These are phyloP conservation scores for Cheirogaleus major DNA, from an alignment of 2,797 vertebrate species.

Conservation along the genomic window DNA sequence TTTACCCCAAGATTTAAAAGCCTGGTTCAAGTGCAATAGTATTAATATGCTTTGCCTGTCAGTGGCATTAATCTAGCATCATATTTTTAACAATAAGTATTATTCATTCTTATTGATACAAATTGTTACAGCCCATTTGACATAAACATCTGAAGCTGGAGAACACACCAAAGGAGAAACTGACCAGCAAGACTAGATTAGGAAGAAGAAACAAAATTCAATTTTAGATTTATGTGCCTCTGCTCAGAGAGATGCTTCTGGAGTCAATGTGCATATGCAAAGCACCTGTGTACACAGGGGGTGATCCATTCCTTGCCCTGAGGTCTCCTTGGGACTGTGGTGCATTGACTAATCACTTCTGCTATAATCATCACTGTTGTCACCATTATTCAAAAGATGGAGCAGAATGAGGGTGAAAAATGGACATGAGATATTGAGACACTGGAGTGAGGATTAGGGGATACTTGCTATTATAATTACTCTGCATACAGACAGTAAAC, in stretches of 20 bases:
- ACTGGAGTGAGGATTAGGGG: background rate
- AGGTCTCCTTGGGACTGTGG: background rate
- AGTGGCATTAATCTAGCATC: background rate
- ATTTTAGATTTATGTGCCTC: background rate
- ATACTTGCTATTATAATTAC: background rate
- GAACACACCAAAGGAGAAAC: background rate
- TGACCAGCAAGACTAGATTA: background rate
- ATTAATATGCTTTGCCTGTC: background rate
- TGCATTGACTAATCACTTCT: background rate
- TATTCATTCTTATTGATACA: slow-evolving; percentile 52
- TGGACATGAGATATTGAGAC: background rate
- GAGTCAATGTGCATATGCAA: background rate
- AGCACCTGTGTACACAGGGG: background rate
- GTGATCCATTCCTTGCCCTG: background rate
- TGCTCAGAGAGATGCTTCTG: background rate
- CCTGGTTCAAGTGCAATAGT: background rate
- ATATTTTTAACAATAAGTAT: background rate
- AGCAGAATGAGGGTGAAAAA: background rate
- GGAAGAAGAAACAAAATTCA: background rate
- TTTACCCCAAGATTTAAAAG: background rate
- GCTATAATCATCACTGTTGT: background rate
- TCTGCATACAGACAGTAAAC: background rate
- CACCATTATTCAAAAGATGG: background rate
- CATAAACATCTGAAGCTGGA: background rate
- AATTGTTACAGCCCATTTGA: slow-evolving; percentile 50